phyloP scores from a whole-genome alignment of 2,797 vertebrate genomes.

The Harpagifer antarcticus region DNA sequence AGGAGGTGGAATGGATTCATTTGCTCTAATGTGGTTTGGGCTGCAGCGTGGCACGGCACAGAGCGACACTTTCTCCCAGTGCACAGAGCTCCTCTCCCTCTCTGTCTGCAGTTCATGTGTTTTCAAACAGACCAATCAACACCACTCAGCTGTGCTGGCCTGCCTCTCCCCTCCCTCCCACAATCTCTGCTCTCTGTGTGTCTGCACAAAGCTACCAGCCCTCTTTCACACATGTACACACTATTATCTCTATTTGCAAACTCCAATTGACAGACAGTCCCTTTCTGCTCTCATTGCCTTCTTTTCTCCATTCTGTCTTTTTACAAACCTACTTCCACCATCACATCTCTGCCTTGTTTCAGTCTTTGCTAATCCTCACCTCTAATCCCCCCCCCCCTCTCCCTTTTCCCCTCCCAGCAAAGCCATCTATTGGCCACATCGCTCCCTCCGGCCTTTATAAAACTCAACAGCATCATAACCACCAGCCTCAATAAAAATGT shows the following conservation, averaged over 20 bases:
- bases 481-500: slow-evolving; percentile 63
- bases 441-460: slow-evolving; percentile 72
- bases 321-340: slow-evolving; percentile 24
- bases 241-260: slow-evolving; percentile 66
- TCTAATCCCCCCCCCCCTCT: slow-evolving; percentile 60
- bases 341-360: slow-evolving; percentile 51
- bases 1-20: slow-evolving; percentile 88
- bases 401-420: slow-evolving; percentile 52
- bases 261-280: slow-evolving; percentile 49
- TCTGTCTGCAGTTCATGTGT: slow-evolving; percentile 85
- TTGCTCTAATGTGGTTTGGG: slow-evolving; percentile 89
- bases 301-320: slow-evolving; percentile 27
- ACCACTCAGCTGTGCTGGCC: slow-evolving; percentile 81
- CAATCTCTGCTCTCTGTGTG: slow-evolving; percentile 64
- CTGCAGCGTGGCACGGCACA: slow-evolving; percentile 82
- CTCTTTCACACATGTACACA: slow-evolving; percentile 47
- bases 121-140: slow-evolving; percentile 90
- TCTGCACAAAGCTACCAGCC: slow-evolving; percentile 76
- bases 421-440: slow-evolving; percentile 73
- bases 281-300: slow-evolving; percentile 40
- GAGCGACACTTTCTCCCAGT: slow-evolving; percentile 82
- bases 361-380: slow-evolving; percentile 73
- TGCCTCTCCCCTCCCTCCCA: slow-evolving; percentile 63
- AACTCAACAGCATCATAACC: slow-evolving; percentile 59
- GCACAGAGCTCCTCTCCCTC: slow-evolving; percentile 60